Base-by-base conservation (phyloP, 2,888 invertebrate genomes). In the Chrysina gloriosa region DNA sequence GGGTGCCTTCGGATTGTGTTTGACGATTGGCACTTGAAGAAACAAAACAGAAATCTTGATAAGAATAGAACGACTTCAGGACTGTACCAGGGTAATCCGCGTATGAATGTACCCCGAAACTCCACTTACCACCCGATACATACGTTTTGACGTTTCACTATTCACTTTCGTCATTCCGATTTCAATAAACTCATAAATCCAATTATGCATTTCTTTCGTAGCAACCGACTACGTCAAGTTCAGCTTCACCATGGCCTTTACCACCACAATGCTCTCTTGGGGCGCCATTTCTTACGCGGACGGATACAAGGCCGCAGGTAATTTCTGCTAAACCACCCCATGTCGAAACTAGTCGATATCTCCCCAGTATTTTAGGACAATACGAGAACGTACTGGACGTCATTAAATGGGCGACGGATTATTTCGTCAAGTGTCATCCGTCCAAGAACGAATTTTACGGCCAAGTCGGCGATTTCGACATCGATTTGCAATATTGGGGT, bases 401-500 rank as follows among this genome's bases (percentile, higher is more conserved):
- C 0, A 77, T 89, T 11, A 85, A 85, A 78, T 89, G 89, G 89
- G 85, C 86, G 0, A 84, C 86, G 1, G 88, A 89, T 77, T 89
- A 88, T 76, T 85, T 89, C 73, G 83, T 89, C 68, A 89, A 88
- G 76, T 87, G 86, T 73, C 86, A 86, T 78, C 83, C 84, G 7
- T 81, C 81, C 48, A 84, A 84, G 6, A 79, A 82, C 69, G 86
- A 85, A 63, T 81, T 87, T 48, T 87, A 87, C 74, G 87, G 85
- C 0, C 87, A 87, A 81, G 87, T 88, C 14, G 86, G 87, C 0
- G 85, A 87, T 74, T 89, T 88, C 64, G 77, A 81, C 14, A 75
- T 84, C 9, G 89, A 89, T 75, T 89, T 89, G 73, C 78, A 80
- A 0, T 88, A 83, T 76, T 89, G 89, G 89, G 88, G 88, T 1